These are phyloP conservation scores for Coregonus clupeaformis DNA, from an alignment of 2,113 vertebrate species.

Conservation along the genomic window DNA sequence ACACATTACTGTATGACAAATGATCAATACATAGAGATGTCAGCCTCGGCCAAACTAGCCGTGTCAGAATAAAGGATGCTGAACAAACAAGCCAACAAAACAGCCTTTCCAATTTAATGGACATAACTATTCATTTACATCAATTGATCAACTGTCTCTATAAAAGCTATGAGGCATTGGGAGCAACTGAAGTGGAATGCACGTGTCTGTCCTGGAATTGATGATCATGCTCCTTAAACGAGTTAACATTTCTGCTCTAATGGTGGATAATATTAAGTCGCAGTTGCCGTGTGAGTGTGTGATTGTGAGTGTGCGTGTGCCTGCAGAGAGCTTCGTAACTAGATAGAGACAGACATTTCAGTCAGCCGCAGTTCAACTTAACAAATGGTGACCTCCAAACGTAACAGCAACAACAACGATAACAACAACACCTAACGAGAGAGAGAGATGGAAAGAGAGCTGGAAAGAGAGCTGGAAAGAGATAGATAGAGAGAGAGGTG, in stretches of 20 bases:
- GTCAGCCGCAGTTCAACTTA: conserved; percentile 29
- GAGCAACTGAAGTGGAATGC: conserved; percentile 51
- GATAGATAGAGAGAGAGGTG: no score
- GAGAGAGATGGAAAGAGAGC: no score
- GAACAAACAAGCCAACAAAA: not conserved
- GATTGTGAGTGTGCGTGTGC: no score
- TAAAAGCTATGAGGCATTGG: conserved; percentile 45
- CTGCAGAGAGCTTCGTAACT: conserved; percentile 35
- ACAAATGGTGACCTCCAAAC: conserved; percentile 43
- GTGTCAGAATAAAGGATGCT: conserved; percentile 1
- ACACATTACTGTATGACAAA: not conserved
- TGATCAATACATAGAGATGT: not conserved
- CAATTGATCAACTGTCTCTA: conserved; percentile 62
- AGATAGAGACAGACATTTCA: conserved; percentile 41
- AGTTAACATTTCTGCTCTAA: conserved; percentile 62
- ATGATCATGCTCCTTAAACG: conserved; percentile 58
- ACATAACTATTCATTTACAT: not conserved
- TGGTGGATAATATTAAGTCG: conserved; percentile 24
- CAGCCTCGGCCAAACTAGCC: not conserved
- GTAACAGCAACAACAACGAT: conserved; percentile 20
- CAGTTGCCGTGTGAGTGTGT: not conserved
- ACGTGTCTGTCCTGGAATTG: conserved; percentile 55
- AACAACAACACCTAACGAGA: conserved; percentile 15
- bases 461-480: no score
- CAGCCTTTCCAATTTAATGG: not conserved